Conservation (phyloP, 2,113 vertebrate species). For the Myotis brandtii region DNA sequence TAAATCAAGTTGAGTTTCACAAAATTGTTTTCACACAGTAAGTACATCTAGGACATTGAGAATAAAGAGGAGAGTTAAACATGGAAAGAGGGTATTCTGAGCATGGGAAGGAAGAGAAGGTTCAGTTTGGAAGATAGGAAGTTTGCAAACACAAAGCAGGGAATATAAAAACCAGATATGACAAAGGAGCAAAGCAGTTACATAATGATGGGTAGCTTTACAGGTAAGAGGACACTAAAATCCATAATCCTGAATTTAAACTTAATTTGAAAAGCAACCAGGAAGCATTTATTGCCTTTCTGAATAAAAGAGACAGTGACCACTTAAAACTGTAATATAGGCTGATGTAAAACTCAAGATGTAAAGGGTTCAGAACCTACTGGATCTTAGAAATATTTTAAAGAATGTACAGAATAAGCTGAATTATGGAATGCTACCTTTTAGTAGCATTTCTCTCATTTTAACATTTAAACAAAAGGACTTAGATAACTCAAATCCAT, state of each 20-base stretch:
- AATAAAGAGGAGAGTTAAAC: background rate
- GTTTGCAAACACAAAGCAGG: slow-evolving; percentile 37
- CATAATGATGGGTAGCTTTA: background rate
- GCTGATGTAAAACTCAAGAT: background rate
- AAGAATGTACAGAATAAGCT: background rate
- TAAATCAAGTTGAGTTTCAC: slow-evolving; percentile 18
- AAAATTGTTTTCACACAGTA: slow-evolving; percentile 42
- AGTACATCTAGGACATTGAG: background rate
- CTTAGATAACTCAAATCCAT: slow-evolving; percentile 15
- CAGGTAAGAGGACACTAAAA: background rate
- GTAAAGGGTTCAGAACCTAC: background rate
- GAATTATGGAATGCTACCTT: background rate
- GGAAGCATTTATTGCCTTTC: slow-evolving; percentile 37
- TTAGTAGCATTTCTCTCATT: background rate
- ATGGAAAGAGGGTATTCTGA: background rate
- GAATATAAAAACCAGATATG: background rate
- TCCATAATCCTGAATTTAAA: slow-evolving; percentile 42
- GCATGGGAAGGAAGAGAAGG: background rate
- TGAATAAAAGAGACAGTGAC: slow-evolving; percentile 54
- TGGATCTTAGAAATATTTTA: slow-evolving; percentile 3
- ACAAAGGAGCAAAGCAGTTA: background rate
- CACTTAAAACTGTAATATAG: slow-evolving; percentile 13
- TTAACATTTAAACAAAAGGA: slow-evolving; percentile 55
- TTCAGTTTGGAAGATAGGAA: slow-evolving; percentile 37
- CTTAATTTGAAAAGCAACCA: slow-evolving; percentile 37